phyloP scores from a whole-genome alignment of 2,888 invertebrate genomes.

The Scrobipalpa costella region DNA sequence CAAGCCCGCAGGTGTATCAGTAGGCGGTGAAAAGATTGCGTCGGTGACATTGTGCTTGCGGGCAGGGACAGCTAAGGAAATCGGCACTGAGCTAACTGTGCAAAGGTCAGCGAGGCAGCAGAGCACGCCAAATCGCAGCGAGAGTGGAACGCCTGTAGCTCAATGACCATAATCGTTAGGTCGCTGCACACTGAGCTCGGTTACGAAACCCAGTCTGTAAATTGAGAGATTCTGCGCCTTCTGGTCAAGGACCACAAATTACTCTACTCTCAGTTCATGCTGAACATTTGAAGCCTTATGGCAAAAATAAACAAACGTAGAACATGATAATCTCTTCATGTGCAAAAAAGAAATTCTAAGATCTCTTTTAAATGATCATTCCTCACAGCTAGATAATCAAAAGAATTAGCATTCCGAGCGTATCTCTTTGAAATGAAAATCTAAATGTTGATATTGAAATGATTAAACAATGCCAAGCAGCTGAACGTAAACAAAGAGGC shows the following conservation, averaged over 20 bases:
- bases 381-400: background rate
- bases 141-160: slow-evolving; percentile 62
- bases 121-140: slow-evolving; percentile 49
- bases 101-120: slow-evolving; percentile 49
- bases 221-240: slow-evolving; percentile 52
- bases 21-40: background rate
- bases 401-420: background rate
- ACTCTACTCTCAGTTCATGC: slow-evolving; percentile 20
- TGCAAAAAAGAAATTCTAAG: too few relatives aligned
- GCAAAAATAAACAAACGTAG: background rate
- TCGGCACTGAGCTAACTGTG: slow-evolving; percentile 41
- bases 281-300: background rate
- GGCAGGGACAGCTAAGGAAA: slow-evolving; percentile 41
- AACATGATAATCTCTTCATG: background rate
- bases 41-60: background rate
- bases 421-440: background rate
- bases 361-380: too few relatives aligned
- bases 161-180: slow-evolving; percentile 68
- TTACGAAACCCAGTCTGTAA: slow-evolving; percentile 66
- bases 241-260: slow-evolving; percentile 39
- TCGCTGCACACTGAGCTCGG: slow-evolving; percentile 51
- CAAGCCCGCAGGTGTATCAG: background rate
- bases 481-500: background rate
- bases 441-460: background rate
- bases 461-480: background rate